Conservation (phyloP, 1,140 invertebrate genomes). For the Pogonomyrmex barbatus region DNA sequence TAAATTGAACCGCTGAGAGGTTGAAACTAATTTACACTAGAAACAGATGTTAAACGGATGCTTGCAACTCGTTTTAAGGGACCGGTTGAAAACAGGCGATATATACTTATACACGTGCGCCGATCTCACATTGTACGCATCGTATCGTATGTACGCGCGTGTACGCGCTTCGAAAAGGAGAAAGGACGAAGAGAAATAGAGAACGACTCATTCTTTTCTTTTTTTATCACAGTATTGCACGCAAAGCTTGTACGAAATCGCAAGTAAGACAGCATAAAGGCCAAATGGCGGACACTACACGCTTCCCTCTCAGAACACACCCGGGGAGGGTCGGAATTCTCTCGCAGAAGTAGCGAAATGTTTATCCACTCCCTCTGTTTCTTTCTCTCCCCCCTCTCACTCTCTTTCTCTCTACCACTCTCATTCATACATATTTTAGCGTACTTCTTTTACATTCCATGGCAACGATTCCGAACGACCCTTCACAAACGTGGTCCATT, state of each 20-base stretch:
- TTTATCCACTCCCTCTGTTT: slow-evolving; percentile 40
- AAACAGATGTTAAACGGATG: not conserved
- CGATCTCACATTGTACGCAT: slow-evolving; percentile 16
- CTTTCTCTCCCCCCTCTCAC: slow-evolving; percentile 23
- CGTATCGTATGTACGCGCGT: not conserved
- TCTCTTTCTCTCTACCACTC: slow-evolving; percentile 55
- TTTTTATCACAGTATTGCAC: slow-evolving; percentile 82
- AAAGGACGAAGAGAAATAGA: slow-evolving; percentile 80
- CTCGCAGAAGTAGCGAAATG: slow-evolving; percentile 70
- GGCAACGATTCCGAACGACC: slow-evolving; percentile 64
- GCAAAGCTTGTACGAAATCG: slow-evolving; percentile 82
- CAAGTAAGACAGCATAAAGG: slow-evolving; percentile 81
- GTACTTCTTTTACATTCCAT: slow-evolving; percentile 66
- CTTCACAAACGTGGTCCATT: slow-evolving; percentile 70
- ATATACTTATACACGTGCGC: slow-evolving; percentile 20
- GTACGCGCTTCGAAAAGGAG: slow-evolving; percentile 71
- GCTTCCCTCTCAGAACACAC: slow-evolving; percentile 53
- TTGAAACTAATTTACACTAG: no score
- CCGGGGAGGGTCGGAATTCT: slow-evolving; percentile 50
- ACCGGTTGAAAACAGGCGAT: slow-evolving; percentile 51
- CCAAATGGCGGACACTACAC: slow-evolving; percentile 77
- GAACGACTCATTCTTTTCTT: slow-evolving; percentile 77
- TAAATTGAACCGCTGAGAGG: no score
- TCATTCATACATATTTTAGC: slow-evolving; percentile 52
- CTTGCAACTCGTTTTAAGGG: slow-evolving; percentile 33